Conservation (phyloP, 1,140 invertebrate species). For the Drosophila mayri region DNA sequence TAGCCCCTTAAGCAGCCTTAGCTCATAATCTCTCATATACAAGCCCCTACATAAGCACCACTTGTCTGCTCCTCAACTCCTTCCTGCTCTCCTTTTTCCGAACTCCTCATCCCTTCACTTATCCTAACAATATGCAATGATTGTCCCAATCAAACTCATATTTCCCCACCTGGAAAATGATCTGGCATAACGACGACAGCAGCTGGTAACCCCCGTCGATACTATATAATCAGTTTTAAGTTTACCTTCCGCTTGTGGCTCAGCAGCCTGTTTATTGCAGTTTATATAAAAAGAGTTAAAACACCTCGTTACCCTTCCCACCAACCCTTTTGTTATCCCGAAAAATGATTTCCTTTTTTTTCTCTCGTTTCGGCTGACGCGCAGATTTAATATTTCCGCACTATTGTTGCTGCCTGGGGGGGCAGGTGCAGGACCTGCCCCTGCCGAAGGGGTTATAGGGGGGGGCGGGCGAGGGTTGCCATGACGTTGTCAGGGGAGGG, state of each 20-base stretch:
- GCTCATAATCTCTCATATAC: not conserved
- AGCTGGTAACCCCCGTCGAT: constrained; percentile 5
- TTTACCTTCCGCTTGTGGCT: constrained; percentile 16
- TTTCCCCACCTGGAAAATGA: constrained; percentile 25
- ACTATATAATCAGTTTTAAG: constrained; percentile 44
- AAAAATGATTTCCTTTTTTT: constrained; percentile 23
- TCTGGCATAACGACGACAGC: constrained; percentile 5
- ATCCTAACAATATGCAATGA: constrained; percentile 6
- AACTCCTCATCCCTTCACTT: too few species aligned
- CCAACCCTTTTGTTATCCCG: constrained; percentile 1
- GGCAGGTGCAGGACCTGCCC: constrained; percentile 1
- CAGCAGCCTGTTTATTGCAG: constrained; percentile 38
- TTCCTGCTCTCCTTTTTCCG: not conserved
- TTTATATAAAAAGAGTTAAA: constrained; percentile 36
- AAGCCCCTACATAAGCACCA: not conserved
- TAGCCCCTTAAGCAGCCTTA: not conserved
- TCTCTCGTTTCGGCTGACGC: constrained; percentile 27
- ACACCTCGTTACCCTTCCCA: not conserved
- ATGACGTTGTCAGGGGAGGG: constrained; percentile 33
- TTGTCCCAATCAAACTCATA: constrained; percentile 29
- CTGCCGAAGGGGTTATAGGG: not conserved
- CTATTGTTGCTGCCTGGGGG: constrained; percentile 33
- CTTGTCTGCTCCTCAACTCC: not conserved
- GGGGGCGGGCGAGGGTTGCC: constrained; percentile 31
- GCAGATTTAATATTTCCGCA: constrained; percentile 67